A percentile compares a stretch with the other conserved stretches of the same genome.
Conservation (phyloP, 2,888 invertebrate genomes). For the Saturnia japonica region DNA sequence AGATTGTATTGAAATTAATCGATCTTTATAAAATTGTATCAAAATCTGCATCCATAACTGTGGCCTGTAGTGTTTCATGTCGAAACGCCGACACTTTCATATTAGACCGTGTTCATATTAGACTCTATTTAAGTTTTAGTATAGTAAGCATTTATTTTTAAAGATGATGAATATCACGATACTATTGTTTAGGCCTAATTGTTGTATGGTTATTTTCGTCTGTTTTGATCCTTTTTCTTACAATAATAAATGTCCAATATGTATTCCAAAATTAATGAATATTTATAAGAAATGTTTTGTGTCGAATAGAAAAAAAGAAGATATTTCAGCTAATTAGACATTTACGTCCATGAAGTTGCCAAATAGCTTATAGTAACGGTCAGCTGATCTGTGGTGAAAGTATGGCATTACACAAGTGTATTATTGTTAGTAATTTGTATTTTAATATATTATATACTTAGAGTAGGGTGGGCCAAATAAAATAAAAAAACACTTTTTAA, state of each 20-base stretch:
- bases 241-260: not conserved
- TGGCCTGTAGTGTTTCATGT: too few species aligned
- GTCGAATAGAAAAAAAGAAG: slow-evolving; percentile 57
- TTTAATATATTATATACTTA: too few species aligned
- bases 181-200: slow-evolving; percentile 1
- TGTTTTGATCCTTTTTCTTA: not conserved
- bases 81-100: too few species aligned
- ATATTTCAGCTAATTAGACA: slow-evolving; percentile 59
- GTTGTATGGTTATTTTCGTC: not conserved
- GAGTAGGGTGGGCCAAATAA: too few species aligned
- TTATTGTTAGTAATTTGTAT: slow-evolving; percentile 43
- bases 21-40: too few species aligned
- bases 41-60: too few species aligned
- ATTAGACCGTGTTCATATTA: not conserved
- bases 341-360: slow-evolving; percentile 78
- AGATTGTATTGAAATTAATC: too few species aligned
- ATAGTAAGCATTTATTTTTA: slow-evolving; percentile 3
- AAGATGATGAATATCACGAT: not conserved
- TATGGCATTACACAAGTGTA: slow-evolving; percentile 41
- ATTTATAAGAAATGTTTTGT: not conserved
- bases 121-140: not conserved
- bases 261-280: not conserved
- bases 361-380: slow-evolving; percentile 73
- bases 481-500: too few species aligned
- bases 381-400: slow-evolving; percentile 49